These are phyloP conservation scores for Suillia variegata DNA, from an alignment of 2,888 invertebrate species.

Conservation along the genomic window DNA sequence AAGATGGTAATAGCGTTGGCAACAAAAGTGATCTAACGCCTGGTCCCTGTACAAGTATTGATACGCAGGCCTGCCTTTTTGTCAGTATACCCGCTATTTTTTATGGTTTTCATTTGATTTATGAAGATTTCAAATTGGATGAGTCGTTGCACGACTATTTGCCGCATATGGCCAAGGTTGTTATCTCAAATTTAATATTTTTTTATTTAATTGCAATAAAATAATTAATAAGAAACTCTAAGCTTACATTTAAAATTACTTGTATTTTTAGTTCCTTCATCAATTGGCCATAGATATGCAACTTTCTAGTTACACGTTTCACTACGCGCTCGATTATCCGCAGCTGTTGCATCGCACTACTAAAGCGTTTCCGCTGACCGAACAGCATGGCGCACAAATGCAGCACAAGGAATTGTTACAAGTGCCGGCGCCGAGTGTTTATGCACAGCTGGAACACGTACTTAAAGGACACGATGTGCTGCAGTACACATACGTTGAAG, in stretches of 20 bases:
- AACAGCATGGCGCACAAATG: slow-evolving; percentile 66
- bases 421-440: slow-evolving; percentile 67
- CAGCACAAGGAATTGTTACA: slow-evolving; percentile 63
- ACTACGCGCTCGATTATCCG: slow-evolving; percentile 88
- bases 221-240: slow-evolving; percentile 1
- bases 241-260: too few species aligned
- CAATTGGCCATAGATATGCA: slow-evolving; percentile 79
- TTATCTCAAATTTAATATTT: neutral
- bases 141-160: slow-evolving; percentile 71
- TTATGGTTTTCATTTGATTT: slow-evolving; percentile 83
- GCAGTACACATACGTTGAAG: slow-evolving; percentile 74
- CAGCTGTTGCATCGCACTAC: slow-evolving; percentile 62
- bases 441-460: slow-evolving; percentile 72
- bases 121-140: slow-evolving; percentile 89
- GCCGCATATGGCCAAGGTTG: slow-evolving; percentile 68
- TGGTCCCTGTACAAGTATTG: slow-evolving; percentile 36
- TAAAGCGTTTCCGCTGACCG: slow-evolving; percentile 52
- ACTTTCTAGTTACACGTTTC: slow-evolving; percentile 72
- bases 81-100: slow-evolving; percentile 76
- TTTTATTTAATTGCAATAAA: neutral
- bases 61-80: slow-evolving; percentile 71
- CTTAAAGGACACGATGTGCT: slow-evolving; percentile 64
- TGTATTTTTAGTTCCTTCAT: slow-evolving; percentile 68
- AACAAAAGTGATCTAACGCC: slow-evolving; percentile 17
- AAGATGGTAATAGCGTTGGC: slow-evolving; percentile 28